Evolutionary conservation across 2,797 vertebrate genomes (phyloP), one percentile per base, ranked within the genome.

Genomic region (Pangasius larnaudii): DNA sequence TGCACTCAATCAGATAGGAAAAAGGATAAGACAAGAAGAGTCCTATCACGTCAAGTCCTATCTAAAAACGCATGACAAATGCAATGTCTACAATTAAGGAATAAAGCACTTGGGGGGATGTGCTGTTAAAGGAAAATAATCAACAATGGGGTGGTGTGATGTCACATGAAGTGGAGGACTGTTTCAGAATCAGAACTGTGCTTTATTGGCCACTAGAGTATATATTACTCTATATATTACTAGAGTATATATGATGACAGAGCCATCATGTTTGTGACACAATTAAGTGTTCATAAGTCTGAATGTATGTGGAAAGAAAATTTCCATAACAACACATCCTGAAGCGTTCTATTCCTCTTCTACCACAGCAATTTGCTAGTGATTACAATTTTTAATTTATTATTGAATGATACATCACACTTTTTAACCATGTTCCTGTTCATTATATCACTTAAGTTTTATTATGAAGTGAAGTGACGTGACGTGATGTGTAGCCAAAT

Each of bases 1-100:
- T 96, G 96, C 95, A 87, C 33, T 36, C 72, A 78, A 74, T 91
- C 14, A 83, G 67, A 63, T 59, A 71, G 46, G 30, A 77, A 14
- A 84, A 49, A 30, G 8, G 72, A 63, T 24, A 79, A 24, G 65
- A 24, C 85, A 53, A 85, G 6, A 56, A 7, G 56, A 22, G 4
- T 42, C 39, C 39, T 39, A 39, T 39, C 39, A 39, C 4, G 56
- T 49, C 59, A 65, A 27, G 13, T n/a, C 11, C 74, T 58, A 58
- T 36, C 30, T 36, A 36, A 39, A 59, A 58, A 13, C 24, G 39
- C 2, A 42, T 0, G 22, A 63, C 3, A 61, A 82, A 61, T 10
- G 36, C 2, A 81, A 18, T 16, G 7, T 56, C 75, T 56, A 53
- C 51, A 56, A 18, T 53, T 33, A 19, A 19, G 27, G 14, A 78